Conservation (phyloP, 1,140 invertebrate genomes). For the Tetramorium alpestre region DNA sequence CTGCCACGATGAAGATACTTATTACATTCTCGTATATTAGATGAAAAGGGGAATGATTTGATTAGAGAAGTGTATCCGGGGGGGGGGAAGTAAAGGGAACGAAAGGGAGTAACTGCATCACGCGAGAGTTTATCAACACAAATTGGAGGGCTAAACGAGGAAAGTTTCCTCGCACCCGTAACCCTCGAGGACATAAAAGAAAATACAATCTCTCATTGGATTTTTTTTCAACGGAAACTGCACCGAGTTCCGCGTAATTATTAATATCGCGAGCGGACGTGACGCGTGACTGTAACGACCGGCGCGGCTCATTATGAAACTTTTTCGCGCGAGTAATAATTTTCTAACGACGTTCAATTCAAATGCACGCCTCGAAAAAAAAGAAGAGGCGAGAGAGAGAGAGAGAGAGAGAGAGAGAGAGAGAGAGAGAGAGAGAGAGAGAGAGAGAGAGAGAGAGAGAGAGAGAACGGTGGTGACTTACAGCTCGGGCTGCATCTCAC, state of each 20-base stretch:
- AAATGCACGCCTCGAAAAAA: not conserved
- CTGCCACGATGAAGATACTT: constrained; percentile 39
- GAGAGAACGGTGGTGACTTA: not conserved
- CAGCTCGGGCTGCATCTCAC: constrained; percentile 1
- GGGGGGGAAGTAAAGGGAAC: constrained; percentile 9
- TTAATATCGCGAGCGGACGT: constrained; percentile 30
- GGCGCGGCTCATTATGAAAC: not conserved
- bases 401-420: not conserved
- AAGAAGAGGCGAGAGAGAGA: not conserved
- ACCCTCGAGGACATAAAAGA: constrained; percentile 17
- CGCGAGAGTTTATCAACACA: constrained; percentile 67
- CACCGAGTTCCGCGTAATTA: constrained; percentile 10
- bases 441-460: not conserved
- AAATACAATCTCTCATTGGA: constrained; percentile 4
- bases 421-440: not conserved
- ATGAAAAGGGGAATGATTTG: constrained; percentile 67
- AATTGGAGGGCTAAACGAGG: constrained; percentile 69
- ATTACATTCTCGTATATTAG: constrained; percentile 65
- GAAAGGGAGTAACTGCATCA: constrained; percentile 60
- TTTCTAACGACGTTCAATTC: constrained; percentile 19
- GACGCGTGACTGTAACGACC: constrained; percentile 23
- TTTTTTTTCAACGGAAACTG: constrained; percentile 16
- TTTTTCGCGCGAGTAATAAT: constrained; percentile 15
- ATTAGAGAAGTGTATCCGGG: constrained; percentile 61
- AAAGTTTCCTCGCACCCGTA: constrained; percentile 57